Conservation (phyloP, 2,797 vertebrate genomes). For the Poeciliopsis turneri region DNA sequence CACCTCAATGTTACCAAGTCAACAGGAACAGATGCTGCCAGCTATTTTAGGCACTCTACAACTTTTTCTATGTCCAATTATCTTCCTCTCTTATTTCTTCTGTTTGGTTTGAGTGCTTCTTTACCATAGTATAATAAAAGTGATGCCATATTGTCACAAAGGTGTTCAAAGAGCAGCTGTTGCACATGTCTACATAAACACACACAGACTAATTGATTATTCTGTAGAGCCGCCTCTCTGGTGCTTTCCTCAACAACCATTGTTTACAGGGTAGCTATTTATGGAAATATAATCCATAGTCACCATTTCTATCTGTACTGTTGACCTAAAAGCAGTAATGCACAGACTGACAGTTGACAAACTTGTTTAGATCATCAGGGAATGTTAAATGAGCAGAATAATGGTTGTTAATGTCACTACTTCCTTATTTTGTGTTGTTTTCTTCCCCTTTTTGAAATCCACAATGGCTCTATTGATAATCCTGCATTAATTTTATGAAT, state of each 20-base stretch:
- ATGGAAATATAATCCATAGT: conserved; percentile 61
- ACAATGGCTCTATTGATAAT: conserved; percentile 3
- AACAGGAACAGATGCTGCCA: conserved; percentile 3
- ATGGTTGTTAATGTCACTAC: conserved; percentile 3
- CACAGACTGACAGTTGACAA: background rate
- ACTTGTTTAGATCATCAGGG: background rate
- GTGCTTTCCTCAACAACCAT: conserved; percentile 53
- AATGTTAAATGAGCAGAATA: background rate
- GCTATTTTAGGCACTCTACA: background rate
- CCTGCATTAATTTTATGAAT: conserved; percentile 30
- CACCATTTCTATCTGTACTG: conserved; percentile 41
- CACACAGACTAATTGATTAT: conserved; percentile 34
- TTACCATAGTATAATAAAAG: conserved; percentile 6
- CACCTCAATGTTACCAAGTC: background rate
- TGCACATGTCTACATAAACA: background rate
- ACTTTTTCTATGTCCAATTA: background rate
- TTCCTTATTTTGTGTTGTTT: background rate
- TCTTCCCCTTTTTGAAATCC: conserved; percentile 1
- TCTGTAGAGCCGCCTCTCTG: conserved; percentile 48
- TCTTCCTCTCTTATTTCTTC: background rate
- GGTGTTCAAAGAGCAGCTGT: conserved; percentile 7
- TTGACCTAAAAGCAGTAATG: conserved; percentile 15
- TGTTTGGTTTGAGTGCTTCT: conserved; percentile 7
- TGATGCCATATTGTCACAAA: conserved; percentile 11
- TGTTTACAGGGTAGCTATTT: conserved; percentile 59